A percentile compares a stretch with the other conserved stretches of the same genome.
These are phyloP conservation scores for Hypocryptadius cinnamomeus DNA, from an alignment of 2,113 vertebrate genomes.

Conservation along the genomic window DNA sequence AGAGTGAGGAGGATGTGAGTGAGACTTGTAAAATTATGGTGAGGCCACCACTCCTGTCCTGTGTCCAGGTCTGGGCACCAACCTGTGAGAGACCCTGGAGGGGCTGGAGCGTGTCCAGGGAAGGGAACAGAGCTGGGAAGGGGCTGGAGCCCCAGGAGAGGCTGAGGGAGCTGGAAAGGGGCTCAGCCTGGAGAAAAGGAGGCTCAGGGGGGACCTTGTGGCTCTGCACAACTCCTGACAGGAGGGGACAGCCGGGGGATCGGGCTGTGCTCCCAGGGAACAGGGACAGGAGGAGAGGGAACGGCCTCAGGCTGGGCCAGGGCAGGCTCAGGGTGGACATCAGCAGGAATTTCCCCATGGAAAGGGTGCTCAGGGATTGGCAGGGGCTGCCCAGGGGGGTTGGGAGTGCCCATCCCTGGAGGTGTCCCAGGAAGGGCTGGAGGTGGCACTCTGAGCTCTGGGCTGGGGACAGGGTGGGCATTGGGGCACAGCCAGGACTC, in stretches of 20 bases:
- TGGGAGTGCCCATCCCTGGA: not conserved
- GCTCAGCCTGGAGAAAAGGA: not conserved
- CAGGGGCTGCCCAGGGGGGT: not conserved
- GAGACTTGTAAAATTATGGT: not conserved
- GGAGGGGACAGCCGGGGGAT: not conserved
- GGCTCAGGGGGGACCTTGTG: not conserved
- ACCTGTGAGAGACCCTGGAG: accelerated
- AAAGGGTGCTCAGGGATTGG: not conserved
- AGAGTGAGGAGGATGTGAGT: accelerated
- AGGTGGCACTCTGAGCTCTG: not conserved
- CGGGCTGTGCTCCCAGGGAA: not conserved
- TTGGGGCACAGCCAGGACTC: accelerated
- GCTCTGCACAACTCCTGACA: not conserved
- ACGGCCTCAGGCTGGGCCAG: not conserved
- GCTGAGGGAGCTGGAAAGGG: not conserved
- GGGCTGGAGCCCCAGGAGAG: not conserved
- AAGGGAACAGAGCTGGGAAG: not conserved
- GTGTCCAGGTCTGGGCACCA: not conserved
- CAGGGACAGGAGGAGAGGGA: not conserved
- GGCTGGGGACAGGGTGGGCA: not conserved
- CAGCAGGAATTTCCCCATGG: not conserved
- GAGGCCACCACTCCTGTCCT: not conserved
- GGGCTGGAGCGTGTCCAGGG: not conserved
- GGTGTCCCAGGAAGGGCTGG: not conserved
- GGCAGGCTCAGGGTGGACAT: not conserved